phyloP scores from a whole-genome alignment of 2,888 invertebrate species.

The Papilio elwesi region DNA sequence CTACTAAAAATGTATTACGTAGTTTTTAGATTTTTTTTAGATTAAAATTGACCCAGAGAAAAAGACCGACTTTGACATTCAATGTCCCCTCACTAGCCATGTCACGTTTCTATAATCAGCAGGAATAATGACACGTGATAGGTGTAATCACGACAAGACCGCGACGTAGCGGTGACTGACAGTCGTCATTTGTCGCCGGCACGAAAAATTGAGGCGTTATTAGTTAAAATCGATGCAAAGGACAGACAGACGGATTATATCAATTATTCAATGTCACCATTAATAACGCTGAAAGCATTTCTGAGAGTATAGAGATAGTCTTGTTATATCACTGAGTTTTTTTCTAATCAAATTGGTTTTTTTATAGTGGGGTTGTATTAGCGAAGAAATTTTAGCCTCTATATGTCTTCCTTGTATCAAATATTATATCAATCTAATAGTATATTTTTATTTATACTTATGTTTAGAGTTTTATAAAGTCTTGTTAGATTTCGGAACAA shows the following conservation, averaged over 20 bases:
- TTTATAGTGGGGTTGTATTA: not conserved
- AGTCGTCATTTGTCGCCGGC: conserved; percentile 46
- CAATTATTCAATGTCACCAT: conserved; percentile 36
- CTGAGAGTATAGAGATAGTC: conserved; percentile 13
- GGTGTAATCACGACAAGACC: conserved; percentile 49
- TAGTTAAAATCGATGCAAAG: conserved; percentile 30
- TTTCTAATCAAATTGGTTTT: not conserved
- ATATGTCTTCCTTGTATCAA: not conserved
- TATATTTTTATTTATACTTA: conserved; percentile 4
- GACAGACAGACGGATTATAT: conserved; percentile 21
- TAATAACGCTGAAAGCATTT: conserved; percentile 32
- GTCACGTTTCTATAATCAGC: conserved; percentile 69
- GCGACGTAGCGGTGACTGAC: conserved; percentile 48
- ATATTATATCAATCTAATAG: not conserved
- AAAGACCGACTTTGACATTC: not conserved
- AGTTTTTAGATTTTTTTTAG: too few species aligned
- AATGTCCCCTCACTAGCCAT: conserved; percentile 41
- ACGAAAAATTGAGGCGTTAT: conserved; percentile 39
- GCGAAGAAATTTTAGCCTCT: not conserved
- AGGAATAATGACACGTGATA: conserved; percentile 71
- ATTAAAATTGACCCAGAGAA: too few species aligned
- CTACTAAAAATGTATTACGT: too few species aligned
- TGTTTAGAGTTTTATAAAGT: conserved; percentile 8
- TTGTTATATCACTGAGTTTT: not conserved
- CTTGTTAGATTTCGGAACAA: not conserved